A percentile compares a stretch with the other conserved stretches of the same genome.
phyloP scores from a whole-genome alignment of 1,140 invertebrate species.

The Euura lappo region DNA sequence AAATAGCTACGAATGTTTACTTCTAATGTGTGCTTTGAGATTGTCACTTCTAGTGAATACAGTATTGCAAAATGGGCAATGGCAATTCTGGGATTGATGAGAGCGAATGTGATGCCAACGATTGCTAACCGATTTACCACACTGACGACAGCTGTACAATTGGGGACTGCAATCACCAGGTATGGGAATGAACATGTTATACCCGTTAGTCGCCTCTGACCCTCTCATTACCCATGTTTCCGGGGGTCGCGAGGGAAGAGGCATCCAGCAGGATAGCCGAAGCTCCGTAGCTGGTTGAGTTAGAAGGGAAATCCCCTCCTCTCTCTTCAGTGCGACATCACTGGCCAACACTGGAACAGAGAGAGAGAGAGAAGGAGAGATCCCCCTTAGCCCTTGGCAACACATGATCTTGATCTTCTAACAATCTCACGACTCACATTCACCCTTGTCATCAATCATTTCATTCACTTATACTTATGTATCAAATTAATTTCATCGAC shows the following conservation, averaged over 20 bases:
- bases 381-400: slow-evolving; percentile 31
- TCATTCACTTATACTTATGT: slow-evolving; percentile 14
- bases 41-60: slow-evolving; percentile 74
- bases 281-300: slow-evolving; percentile 35
- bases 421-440: slow-evolving; percentile 39
- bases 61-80: slow-evolving; percentile 71
- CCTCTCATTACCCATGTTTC: slow-evolving; percentile 27
- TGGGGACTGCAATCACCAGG: slow-evolving; percentile 35
- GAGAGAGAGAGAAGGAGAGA: slow-evolving; percentile 47
- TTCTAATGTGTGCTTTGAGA: slow-evolving; percentile 72
- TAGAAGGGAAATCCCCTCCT: slow-evolving; percentile 43
- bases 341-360: slow-evolving; percentile 56
- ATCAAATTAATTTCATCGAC: neutral
- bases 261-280: slow-evolving; percentile 47
- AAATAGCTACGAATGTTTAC: slow-evolving; percentile 62
- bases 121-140: slow-evolving; percentile 76
- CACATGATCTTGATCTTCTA: slow-evolving; percentile 20
- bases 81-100: slow-evolving; percentile 72
- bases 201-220: slow-evolving; percentile 25
- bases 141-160: slow-evolving; percentile 64
- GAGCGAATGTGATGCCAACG: slow-evolving; percentile 76
- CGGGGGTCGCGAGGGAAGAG: slow-evolving; percentile 38
- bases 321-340: slow-evolving; percentile 56
- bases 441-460: slow-evolving; percentile 44
- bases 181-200: slow-evolving; percentile 43